phyloP scores from a whole-genome alignment of 1,140 invertebrate genomes.

The Nephila pilipes region DNA sequence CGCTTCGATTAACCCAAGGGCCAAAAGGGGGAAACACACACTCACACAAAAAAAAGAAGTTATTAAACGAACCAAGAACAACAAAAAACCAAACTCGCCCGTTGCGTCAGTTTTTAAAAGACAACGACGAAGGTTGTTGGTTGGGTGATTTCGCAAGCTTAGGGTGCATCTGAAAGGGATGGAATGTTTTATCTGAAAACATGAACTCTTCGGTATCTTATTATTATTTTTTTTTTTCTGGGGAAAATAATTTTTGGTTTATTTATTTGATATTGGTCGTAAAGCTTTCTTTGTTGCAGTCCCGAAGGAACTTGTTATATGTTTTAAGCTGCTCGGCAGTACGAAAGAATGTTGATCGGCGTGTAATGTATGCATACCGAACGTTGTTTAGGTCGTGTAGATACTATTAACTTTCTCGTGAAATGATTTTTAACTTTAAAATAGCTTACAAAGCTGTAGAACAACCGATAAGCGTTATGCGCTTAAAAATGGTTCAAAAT shows the following conservation, averaged over 20 bases:
- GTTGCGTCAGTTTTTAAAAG: slow-evolving; percentile 11
- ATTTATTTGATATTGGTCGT: neutral
- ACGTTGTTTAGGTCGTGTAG: no score
- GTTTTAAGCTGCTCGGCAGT: neutral
- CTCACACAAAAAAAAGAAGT: neutral
- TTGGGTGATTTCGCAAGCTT: neutral
- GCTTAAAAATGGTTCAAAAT: no score
- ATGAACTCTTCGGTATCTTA: neutral
- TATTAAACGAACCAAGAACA: neutral
- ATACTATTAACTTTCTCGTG: no score
- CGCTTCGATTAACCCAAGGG: slow-evolving; percentile 25
- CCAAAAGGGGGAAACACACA: slow-evolving; percentile 27
- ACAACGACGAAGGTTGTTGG: neutral
- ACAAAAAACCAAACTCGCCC: neutral
- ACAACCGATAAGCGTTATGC: no score
- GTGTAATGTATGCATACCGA: no score
- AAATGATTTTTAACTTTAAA: no score
- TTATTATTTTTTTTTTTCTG: neutral
- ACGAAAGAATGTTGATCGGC: neutral
- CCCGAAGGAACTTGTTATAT: neutral
- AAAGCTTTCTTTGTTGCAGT: neutral
- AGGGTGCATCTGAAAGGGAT: neutral
- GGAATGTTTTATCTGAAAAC: slow-evolving; percentile 19
- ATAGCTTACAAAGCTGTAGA: no score
- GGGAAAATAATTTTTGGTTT: neutral